Base-by-base conservation (phyloP, 2,113 vertebrate species). In the Gambusia holbrooki region DNA sequence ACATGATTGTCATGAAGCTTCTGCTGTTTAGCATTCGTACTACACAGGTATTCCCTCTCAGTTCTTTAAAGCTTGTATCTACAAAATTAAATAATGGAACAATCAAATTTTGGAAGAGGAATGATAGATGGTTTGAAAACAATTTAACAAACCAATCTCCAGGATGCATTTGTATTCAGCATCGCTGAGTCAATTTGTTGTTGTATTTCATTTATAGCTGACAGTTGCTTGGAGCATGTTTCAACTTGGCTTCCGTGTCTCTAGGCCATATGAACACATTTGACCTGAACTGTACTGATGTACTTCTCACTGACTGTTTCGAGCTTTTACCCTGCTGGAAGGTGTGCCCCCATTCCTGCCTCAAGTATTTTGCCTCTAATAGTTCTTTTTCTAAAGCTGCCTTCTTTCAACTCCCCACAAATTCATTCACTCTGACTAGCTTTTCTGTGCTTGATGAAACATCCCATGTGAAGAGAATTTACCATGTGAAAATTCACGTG, bases 41-140 rank as follows among this genome's bases (percentile, higher is more conserved):
- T 61, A 33, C 58, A 54, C 71, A 73, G 28, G 25, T 30, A 15
- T 54, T 42, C 30, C 19, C 51, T 82, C 71, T 66, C 17, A 27
- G 33, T 42, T 63, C 71, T 79, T 67, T 71, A 69, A 65, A 19
- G 66, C 60, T 84, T 73, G 70, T 74, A 62, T 32, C 69, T 40
- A 12, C 28, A 72, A 76, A 32, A 75, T 66, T 40, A 8, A n/a
- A 27, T 15, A 54, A 80, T 42, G 3, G 40, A 15, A 5, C 40
- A 42, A 14, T 42, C 40, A 15, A 42, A 42, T 15, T 42, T 42
- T 4, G 14, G 48, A 54, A 8, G 48, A 19, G 48, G 22, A 54
- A 22, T 22, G 48, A 54, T 22, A 19, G 22, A 54, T 54, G 19
- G 22, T 22, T 54, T 58, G 25, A 25, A 58, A n/a, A 58, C 17